Percentiles rank a stretch among this genome's conserved stretches.
These are phyloP conservation scores for Drosophila merina DNA, from an alignment of 2,888 invertebrate species.

Conservation along the genomic window DNA sequence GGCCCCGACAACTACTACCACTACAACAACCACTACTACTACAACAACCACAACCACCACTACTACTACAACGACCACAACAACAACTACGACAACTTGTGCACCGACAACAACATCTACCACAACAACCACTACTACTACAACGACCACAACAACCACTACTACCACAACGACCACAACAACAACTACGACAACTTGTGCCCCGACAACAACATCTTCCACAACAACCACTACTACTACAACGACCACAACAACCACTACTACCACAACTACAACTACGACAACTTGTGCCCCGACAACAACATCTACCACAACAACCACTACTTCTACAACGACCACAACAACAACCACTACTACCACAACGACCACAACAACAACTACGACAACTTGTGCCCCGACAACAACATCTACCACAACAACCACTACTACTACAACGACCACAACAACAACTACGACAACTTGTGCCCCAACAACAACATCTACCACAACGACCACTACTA, in stretches of 20 bases:
- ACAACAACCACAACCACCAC: neutral
- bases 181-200: too few relatives aligned
- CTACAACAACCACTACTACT: too few relatives aligned
- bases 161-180: neutral
- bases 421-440: slow-evolving; percentile 1
- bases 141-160: neutral
- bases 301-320: slow-evolving; percentile 2
- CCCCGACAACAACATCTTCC: neutral
- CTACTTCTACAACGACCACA: neutral
- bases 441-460: neutral
- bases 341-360: neutral
- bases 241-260: neutral
- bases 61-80: neutral
- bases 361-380: too few relatives aligned
- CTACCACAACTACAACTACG: neutral
- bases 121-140: neutral
- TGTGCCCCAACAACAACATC: neutral
- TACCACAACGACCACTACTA: slow-evolving; percentile 4
- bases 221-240: slow-evolving; percentile 7
- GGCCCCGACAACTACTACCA: neutral
- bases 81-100: too few relatives aligned
- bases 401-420: too few relatives aligned
- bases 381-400: too few relatives aligned
- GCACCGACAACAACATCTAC: neutral
- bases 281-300: neutral